Base-by-base conservation (phyloP, 1,140 invertebrate species). In the Scaptomyza montana region DNA sequence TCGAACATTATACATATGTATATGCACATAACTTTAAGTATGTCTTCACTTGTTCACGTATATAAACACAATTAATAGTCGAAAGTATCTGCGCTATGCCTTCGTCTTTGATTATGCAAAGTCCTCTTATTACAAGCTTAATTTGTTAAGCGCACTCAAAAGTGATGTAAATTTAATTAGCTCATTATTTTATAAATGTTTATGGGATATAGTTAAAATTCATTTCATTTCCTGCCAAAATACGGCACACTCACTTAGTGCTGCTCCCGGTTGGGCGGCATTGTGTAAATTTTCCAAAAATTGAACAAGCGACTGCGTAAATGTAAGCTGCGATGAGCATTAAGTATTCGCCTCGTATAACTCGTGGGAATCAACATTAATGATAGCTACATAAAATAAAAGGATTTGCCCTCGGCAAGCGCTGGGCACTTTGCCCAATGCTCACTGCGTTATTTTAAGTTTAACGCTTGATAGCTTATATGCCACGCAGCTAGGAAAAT, bases 121-220 rank as follows among this genome's bases (percentile, higher is more conserved):
- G 53, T 64, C 50, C 65, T 43, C 65, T 81, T 45, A 77, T 78
- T 72, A 62, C 43, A 25, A 67, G 65, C 71, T 70, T 76, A 75
- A 72, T 77, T 71, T 66, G 77, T 66, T 71, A 74, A 64, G 73
- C 72, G 28, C 50, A 56, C 30, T 41, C 55, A 57, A 59, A 54
- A 56, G 73, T 53, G 46, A 60, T 75, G 64, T 80, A 78, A 86
- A 81, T 80, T 69, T 67, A 72, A 86, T 78, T 86, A 69, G 53
- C 74, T 73, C 76, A 74, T 59, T 59, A 62, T 59, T 64, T 65
- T 80, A 57, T 72, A 69, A 68, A 68, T 78, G 63, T 80, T 77
- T 65, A 80, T 66, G 63, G 49, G 19, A 28, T 43, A 43, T 60
- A 70, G 56, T 62, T 68, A 70, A 81, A 81, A 81, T 51, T 54